Evolutionary conservation across 1,140 invertebrate genomes (phyloP).

Genomic region (Drosophila nigrodunni): DNA sequence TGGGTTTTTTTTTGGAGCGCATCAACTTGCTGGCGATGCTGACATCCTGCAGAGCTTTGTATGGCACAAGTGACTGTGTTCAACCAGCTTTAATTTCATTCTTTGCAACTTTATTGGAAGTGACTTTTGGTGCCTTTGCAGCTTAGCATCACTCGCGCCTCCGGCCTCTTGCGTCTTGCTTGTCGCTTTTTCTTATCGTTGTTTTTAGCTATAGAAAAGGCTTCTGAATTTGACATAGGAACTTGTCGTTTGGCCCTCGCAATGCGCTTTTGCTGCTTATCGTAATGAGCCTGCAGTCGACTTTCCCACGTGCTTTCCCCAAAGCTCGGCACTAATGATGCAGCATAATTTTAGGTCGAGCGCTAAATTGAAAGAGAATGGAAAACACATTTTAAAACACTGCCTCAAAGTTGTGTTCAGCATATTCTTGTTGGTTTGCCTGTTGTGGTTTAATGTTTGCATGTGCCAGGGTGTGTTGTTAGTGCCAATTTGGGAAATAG

Average conservation of each 20-base stretch:
- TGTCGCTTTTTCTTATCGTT: neutral
- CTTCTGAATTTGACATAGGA: conserved; percentile 61
- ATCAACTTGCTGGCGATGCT: conserved; percentile 62
- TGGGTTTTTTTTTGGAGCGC: conserved; percentile 33
- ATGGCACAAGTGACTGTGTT: conserved; percentile 53
- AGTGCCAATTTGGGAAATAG: conserved; percentile 60
- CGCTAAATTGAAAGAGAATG: conserved; percentile 77
- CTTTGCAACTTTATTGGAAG: conserved; percentile 44
- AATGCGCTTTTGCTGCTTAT: conserved; percentile 76
- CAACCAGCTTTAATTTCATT: conserved; percentile 45
- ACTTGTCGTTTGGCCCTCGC: conserved; percentile 68
- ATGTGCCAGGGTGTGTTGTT: conserved; percentile 53
- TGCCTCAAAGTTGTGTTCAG: conserved; percentile 18
- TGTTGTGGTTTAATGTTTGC: conserved; percentile 32
- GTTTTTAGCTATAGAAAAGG: conserved; percentile 41
- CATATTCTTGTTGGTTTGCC: conserved; percentile 3
- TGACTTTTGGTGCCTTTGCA: conserved; percentile 60
- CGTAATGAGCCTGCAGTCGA: conserved; percentile 54
- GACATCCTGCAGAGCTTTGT: conserved; percentile 43
- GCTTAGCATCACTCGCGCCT: conserved; percentile 43
- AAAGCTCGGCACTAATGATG: conserved; percentile 74
- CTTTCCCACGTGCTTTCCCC: conserved; percentile 18
- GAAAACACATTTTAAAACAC: conserved; percentile 68
- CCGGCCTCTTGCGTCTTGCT: neutral
- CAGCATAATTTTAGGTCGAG: conserved; percentile 75